Conservation (phyloP, 2,888 invertebrate species). For the Enoplolaimus lenunculus region DNA sequence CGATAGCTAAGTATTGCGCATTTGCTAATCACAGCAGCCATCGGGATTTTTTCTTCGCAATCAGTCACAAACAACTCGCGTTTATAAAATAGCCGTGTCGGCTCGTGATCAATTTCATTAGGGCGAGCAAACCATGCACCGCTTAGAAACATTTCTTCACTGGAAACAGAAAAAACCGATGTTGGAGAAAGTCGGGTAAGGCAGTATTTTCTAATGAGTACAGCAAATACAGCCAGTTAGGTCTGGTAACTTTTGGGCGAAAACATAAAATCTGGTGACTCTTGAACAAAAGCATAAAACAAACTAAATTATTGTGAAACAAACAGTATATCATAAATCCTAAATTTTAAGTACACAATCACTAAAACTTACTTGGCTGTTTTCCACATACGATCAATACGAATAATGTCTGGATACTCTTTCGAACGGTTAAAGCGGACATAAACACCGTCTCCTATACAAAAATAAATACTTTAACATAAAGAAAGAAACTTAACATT, state of each 20-base stretch:
- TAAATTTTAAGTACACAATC: too few relatives aligned
- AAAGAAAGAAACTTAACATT: too few relatives aligned
- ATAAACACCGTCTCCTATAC: not conserved
- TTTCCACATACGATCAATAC: conserved; percentile 87
- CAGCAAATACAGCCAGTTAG: too few relatives aligned
- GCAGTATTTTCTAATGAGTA: not conserved
- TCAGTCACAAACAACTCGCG: conserved; percentile 70
- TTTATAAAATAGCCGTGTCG: conserved; percentile 59
- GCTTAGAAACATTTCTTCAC: conserved; percentile 75
- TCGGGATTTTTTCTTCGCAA: conserved; percentile 70
- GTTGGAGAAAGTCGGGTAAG: not conserved
- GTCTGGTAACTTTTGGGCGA: too few relatives aligned
- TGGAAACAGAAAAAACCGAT: conserved; percentile 40
- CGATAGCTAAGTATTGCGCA: conserved; percentile 76
- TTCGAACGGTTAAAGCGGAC: not conserved
- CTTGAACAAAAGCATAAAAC: too few relatives aligned
- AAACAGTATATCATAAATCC: too few relatives aligned
- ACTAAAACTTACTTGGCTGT: conserved; percentile 65
- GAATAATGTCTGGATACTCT: conserved; percentile 64
- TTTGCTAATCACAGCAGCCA: conserved; percentile 75
- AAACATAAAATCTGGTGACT: too few relatives aligned
- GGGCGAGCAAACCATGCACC: conserved; percentile 85
- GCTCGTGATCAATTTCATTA: conserved; percentile 61
- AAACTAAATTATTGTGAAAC: too few relatives aligned
- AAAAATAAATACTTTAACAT: too few relatives aligned